Evolutionary conservation across 2,797 vertebrate genomes (phyloP), one percentile per base, ranked within the genome.

Genomic region (Enteromius treurensis): DNA sequence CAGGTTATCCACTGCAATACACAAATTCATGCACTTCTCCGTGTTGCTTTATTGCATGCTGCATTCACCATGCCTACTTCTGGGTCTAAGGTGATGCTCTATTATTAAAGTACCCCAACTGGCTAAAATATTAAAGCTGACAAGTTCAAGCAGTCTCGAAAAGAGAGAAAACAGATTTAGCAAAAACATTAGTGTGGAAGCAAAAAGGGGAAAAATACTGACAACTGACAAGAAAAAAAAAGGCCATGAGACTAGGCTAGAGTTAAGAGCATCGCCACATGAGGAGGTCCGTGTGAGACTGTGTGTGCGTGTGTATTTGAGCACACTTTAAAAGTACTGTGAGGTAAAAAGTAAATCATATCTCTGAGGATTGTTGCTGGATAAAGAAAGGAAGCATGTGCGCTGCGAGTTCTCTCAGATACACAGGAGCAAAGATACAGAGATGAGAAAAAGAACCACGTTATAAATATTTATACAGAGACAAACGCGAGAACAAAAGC

Each of bases 391-490:
- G 64, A 75, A 64, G 82, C 85, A 69, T 84, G 85, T 73, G 73
- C 64, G 51, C 81, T 17, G 70, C 60, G 77, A 77, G n/a, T 60
- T 86, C 67, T 47, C 85, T 64, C 58, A 53, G 70, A 32, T 64
- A 77, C 79, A 37, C 62, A 85, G 11, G 42, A 62, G 85, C 77
- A 74, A 82, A 84, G 67, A 82, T 34, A 65, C 26, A 84, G 76
- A 84, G 80, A 83, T 69, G 64, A 85, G 65, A 77, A 81, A 60
- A 75, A 77, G 55, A 81, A 65, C 13, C 21, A 47, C 34, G 60
- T 90, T 87, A 93, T 94, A 92, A 94, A 94, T 94, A 94, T 93
- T 93, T 92, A 94, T 93, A 90, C 17, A 37, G 82, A 88, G 78
- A 81, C 86, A 87, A 83, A 79, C 45, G 73, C 83, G 58, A 90